A percentile compares a stretch with the other conserved stretches of the same genome.
These are phyloP conservation scores for Apeltes quadracus DNA, from an alignment of 2,113 vertebrate genomes.

Conservation along the genomic window DNA sequence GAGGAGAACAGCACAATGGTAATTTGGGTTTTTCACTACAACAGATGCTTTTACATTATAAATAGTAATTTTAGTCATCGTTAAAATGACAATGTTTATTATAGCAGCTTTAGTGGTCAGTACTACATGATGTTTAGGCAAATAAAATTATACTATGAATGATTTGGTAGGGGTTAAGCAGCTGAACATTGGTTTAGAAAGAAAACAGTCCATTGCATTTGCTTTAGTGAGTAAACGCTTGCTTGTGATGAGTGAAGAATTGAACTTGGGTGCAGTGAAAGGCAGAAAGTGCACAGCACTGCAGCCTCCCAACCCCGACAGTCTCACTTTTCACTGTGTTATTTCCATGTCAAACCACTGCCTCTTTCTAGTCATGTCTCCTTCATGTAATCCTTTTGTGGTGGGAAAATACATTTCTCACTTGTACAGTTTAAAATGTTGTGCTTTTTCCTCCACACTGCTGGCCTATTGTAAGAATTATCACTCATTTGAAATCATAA, in stretches of 20 bases:
- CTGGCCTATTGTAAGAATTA: constrained; percentile 42
- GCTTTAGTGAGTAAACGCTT: not conserved
- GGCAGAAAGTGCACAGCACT: constrained; percentile 46
- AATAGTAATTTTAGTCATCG: not conserved
- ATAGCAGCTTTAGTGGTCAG: not conserved
- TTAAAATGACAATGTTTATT: not conserved
- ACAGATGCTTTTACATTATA: not conserved
- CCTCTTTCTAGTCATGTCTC: constrained; percentile 63
- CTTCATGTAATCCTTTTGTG: constrained; percentile 67
- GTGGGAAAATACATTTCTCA: constrained; percentile 66
- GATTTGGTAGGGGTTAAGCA: constrained; percentile 14
- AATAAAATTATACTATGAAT: not conserved
- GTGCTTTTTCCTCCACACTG: constrained; percentile 31
- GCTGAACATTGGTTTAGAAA: not conserved
- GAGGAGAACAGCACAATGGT: too few species aligned
- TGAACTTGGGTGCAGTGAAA: constrained; percentile 54
- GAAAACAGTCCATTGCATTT: constrained; percentile 13
- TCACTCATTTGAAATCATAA: constrained; percentile 54
- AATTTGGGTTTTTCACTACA: not conserved
- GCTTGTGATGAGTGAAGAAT: constrained; percentile 34
- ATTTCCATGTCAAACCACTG: constrained; percentile 67
- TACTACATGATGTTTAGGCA: not conserved
- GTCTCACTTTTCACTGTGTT: constrained; percentile 61
- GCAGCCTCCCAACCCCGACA: constrained; percentile 47
- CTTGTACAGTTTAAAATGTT: constrained; percentile 47